Evolutionary conservation across 2,888 invertebrate species (phyloP), one percentile per base, ranked within the genome.

Genomic region (Colostygia pectinataria): DNA sequence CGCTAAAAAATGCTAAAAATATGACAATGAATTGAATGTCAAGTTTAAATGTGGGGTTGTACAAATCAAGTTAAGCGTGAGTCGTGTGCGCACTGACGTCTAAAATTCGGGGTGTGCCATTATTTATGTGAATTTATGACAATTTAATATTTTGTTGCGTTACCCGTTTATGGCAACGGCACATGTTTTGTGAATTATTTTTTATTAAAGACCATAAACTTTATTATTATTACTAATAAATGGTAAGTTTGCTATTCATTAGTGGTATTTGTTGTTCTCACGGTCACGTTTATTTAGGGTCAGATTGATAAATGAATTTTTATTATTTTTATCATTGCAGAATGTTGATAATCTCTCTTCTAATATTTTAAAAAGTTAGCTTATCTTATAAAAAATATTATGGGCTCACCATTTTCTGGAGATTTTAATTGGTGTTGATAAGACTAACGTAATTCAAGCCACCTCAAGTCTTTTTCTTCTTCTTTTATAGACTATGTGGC

Each of bases 101-200:
- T 75, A 77, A 78, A 84, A 86, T 84, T 81, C 83, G 83, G 89
- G 88, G 89, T 88, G 86, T 84, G 80, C 83, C 80, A 77, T 90
- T 80, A 89, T 89, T 90, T 90, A 90, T 89, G 80, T 77, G 80
- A 72, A 89, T 90, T 89, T 90, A 90, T 89, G 82, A 78, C 81
- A 72, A 68, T 84, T 83, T 86, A 88, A 88, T 87, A 87, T 88
- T 88, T 85, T 78, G 87, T 77, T 82, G 77, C 81, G 80, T 79
- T 80, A 80, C 80, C 53, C 78, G 71, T 86, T 89, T 83, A 86
- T 84, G 72, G 77, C 73, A 66, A 57, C 38, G 58, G 68, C 70
- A 72, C 76, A 68, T 70, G 83, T 83, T 84, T 84, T 82, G 77
- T 77, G 71, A 82, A 83, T 85, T 83, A 81, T 77, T 77, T 80